Evolutionary conservation across 2,797 vertebrate species (phyloP).

Genomic region (Aphelocoma californica): DNA sequence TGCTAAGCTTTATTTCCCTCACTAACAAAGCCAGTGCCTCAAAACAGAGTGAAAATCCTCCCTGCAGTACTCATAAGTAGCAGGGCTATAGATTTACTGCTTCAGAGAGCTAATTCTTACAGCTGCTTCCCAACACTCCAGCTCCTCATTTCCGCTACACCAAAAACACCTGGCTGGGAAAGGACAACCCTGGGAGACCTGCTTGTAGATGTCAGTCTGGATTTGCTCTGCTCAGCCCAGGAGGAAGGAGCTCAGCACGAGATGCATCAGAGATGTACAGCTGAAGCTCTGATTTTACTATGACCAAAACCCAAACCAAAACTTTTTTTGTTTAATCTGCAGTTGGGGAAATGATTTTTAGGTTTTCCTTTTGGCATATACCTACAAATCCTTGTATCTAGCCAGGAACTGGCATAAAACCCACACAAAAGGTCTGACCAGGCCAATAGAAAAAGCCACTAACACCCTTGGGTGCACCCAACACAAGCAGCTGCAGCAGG

Average conservation of each 20-base stretch:
- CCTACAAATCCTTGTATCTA: background rate
- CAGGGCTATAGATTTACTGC: constrained; percentile 16
- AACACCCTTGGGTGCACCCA: background rate
- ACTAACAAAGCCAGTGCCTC: background rate
- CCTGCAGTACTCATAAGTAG: fast-evolving
- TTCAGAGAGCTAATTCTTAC: background rate
- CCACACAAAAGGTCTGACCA: background rate
- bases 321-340: background rate
- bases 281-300: background rate
- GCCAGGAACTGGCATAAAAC: background rate
- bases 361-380: background rate
- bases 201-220: background rate
- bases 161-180: background rate
- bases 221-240: background rate
- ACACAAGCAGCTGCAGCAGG: background rate
- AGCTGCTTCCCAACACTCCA: constrained; percentile 22
- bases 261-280: background rate
- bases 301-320: background rate
- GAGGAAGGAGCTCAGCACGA: background rate
- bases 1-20: background rate
- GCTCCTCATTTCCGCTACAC: background rate
- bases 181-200: background rate
- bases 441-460: fast-evolving
- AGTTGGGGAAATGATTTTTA: background rate
- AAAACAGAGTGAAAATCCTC: background rate